These are phyloP conservation scores for Xanthia icteritia DNA, from an alignment of 2,888 invertebrate species.

Conservation along the genomic window DNA sequence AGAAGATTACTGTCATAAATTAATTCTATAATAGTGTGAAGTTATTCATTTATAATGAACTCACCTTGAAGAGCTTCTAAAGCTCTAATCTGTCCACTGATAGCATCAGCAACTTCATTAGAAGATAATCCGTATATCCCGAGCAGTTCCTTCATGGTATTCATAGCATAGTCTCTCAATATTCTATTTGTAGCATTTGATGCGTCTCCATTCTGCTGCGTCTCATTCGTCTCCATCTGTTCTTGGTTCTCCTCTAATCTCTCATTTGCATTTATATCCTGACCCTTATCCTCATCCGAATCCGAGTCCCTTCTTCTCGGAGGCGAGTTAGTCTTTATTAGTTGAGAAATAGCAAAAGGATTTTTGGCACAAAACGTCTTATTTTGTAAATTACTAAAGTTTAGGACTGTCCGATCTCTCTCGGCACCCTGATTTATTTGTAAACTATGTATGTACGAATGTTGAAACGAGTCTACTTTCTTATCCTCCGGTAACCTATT, in stretches of 20 bases:
- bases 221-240: slow-evolving; percentile 78
- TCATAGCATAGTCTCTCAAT: slow-evolving; percentile 94
- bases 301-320: slow-evolving; percentile 89
- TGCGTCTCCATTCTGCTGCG: slow-evolving; percentile 84
- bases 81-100: slow-evolving; percentile 92
- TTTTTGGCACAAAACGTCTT: slow-evolving; percentile 90
- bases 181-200: slow-evolving; percentile 90
- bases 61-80: slow-evolving; percentile 93
- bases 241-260: slow-evolving; percentile 83
- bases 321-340: slow-evolving; percentile 89
- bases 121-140: slow-evolving; percentile 94
- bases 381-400: slow-evolving; percentile 88
- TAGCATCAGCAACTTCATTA: slow-evolving; percentile 92
- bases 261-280: slow-evolving; percentile 88
- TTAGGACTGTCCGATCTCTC: slow-evolving; percentile 85
- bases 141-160: slow-evolving; percentile 94
- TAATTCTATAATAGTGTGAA: slow-evolving; percentile 57
- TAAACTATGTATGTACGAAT: slow-evolving; percentile 88
- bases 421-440: slow-evolving; percentile 83
- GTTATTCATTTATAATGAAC: slow-evolving; percentile 66
- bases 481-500: slow-evolving; percentile 86
- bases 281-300: slow-evolving; percentile 88
- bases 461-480: slow-evolving; percentile 86
- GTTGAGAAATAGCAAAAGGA: slow-evolving; percentile 90
- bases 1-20: slow-evolving; percentile 52